Evolutionary conservation across 2,888 invertebrate genomes (phyloP).

Genomic region (Apantesis nais): DNA sequence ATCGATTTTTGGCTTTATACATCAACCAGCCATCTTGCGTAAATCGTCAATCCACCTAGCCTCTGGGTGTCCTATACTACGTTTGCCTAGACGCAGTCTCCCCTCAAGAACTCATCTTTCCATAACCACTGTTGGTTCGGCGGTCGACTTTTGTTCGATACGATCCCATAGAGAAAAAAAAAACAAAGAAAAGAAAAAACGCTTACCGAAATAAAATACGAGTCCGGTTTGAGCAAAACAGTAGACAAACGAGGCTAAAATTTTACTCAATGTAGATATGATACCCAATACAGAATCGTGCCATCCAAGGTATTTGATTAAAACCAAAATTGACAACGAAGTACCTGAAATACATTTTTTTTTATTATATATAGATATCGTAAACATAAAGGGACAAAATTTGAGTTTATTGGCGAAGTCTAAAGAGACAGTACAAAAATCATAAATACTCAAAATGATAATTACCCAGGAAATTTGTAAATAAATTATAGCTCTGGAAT

Average conservation of each 20-base stretch:
- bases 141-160: too few relatives aligned
- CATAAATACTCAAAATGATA: neutral
- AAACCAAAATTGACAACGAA: conserved; percentile 67
- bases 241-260: conserved; percentile 90
- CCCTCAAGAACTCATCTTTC: too few relatives aligned
- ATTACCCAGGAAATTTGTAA: conserved; percentile 73
- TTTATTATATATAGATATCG: neutral
- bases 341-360: conserved; percentile 61
- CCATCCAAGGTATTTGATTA: conserved; percentile 80
- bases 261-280: conserved; percentile 38
- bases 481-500: conserved; percentile 77
- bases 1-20: too few relatives aligned
- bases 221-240: conserved; percentile 90
- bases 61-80: too few relatives aligned
- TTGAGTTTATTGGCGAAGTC: neutral
- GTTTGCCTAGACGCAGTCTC: too few relatives aligned
- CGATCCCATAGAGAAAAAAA: too few relatives aligned
- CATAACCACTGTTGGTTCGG: too few relatives aligned
- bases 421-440: neutral
- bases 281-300: conserved; percentile 42
- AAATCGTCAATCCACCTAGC: too few relatives aligned
- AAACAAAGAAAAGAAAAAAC: too few relatives aligned
- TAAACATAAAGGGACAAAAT: neutral
- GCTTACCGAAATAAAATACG: conserved; percentile 89
- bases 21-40: too few relatives aligned